Conservation (phyloP, 2,113 vertebrate genomes). For the Hemibagrus wyckioides region DNA sequence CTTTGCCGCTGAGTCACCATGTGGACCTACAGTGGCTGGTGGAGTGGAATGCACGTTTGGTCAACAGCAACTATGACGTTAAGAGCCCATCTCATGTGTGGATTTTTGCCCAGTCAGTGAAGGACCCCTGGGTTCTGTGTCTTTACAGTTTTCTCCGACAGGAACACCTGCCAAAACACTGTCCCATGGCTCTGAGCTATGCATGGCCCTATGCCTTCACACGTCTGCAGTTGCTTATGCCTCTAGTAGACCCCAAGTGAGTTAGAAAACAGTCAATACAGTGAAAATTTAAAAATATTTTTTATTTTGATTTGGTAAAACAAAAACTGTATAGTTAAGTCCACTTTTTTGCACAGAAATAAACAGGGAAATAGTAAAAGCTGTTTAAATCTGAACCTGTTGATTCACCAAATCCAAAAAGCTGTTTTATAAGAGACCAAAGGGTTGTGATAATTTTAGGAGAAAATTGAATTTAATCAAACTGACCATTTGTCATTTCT, state of each 20-base stretch:
- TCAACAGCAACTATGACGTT: constrained; percentile 95
- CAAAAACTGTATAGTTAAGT: not conserved
- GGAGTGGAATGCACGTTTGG: constrained; percentile 93
- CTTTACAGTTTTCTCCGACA: constrained; percentile 96
- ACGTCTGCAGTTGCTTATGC: constrained; percentile 90
- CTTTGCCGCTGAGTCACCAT: constrained; percentile 84
- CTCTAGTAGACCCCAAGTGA: constrained; percentile 95
- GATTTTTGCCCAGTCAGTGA: constrained; percentile 96
- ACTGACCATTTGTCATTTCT: not conserved
- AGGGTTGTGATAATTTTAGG: not conserved
- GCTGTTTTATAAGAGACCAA: not conserved
- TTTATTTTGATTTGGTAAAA: not conserved
- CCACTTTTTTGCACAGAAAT: not conserved
- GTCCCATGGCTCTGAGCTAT: constrained; percentile 93
- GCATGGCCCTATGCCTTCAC: constrained; percentile 97
- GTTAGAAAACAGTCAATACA: not conserved
- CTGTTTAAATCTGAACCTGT: not conserved
- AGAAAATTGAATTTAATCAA: not conserved
- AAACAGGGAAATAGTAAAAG: not conserved
- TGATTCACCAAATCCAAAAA: not conserved
- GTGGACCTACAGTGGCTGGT: constrained; percentile 97
- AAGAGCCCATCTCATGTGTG: constrained; percentile 98
- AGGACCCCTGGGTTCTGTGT: constrained; percentile 97
- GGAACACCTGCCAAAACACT: constrained; percentile 95
- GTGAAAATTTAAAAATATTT: not conserved